Base-by-base conservation (phyloP, 2,888 invertebrate genomes). In the Pachliopta kotzebuea region DNA sequence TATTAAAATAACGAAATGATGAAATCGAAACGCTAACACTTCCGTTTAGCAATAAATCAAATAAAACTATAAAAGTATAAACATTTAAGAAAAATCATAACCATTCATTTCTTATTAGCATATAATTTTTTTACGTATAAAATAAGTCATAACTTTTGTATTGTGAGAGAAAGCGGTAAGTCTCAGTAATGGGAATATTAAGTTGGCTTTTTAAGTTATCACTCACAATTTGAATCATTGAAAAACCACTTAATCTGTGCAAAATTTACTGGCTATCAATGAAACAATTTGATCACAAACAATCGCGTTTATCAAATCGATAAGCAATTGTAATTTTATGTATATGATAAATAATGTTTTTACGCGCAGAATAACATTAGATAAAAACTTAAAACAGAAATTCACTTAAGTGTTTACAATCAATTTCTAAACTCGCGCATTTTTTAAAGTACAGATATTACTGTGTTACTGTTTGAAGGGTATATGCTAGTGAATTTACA, bases 191-290 rank as follows among this genome's bases (percentile, higher is more conserved):
- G 37, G 9, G 1, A 2, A 37, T 1, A 4, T 37, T 37, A 45
- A 45, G 18, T 6, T 6, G n/a, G 6, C 18, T 45, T 0, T 45
- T 45, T n/a, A 45, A n/a, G 18, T 11, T 45, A n/a, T 17, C 4
- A 42, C 6, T 37, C 37, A 14, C 17, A 37, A 11, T 14, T 37
- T 4, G 37, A 37, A 9, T 37, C 37, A 52, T 23, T 52, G 21
- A 52, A 52, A 52, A 21, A 23, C 21, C 4, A 52, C 23, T 52
- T 21, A 23, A 54, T 31, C 31, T 54, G 26, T 45, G 21, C 55
- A 21, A 26, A 61, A 61, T 55, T 45, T 26, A 45, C 18, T 20
- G 29, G 42, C 20, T 45, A 55, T 61, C 55, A 54, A 52, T 52
- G 21, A 52, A 52, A 52, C 23, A 54, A 24, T 26, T 17, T 54